Evolutionary conservation across 2,888 invertebrate species (phyloP).

Genomic region (Noctua janthina): DNA sequence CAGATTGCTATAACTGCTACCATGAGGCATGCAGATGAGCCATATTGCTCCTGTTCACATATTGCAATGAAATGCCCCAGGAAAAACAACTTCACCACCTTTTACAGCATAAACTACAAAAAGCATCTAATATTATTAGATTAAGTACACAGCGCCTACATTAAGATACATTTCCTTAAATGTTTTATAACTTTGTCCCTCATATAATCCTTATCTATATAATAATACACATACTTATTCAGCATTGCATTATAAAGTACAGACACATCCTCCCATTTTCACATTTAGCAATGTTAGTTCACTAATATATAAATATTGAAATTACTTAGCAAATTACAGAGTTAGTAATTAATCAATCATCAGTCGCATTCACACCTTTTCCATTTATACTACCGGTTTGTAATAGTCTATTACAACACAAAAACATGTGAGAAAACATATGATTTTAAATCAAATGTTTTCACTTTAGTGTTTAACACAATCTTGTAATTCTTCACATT

Average conservation of each 20-base stretch:
- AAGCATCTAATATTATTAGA: neutral
- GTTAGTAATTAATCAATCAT: conserved; percentile 20
- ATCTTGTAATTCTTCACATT: neutral
- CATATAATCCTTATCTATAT: conserved; percentile 1
- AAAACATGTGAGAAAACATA: neutral
- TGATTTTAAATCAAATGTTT: neutral
- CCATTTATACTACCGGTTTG: neutral
- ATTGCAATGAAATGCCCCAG: neutral
- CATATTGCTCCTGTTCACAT: neutral
- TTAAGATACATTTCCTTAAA: conserved; percentile 8
- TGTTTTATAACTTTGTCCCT: neutral
- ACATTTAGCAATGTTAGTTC: conserved; percentile 7
- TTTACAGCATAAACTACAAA: neutral
- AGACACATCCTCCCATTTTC: conserved; percentile 26
- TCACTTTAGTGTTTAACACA: neutral
- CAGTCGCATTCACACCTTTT: conserved; percentile 14
- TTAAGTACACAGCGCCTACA: neutral
- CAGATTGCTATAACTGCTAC: too few relatives aligned
- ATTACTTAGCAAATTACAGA: conserved; percentile 10
- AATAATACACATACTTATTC: neutral
- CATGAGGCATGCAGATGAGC: neutral
- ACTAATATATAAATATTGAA: conserved; percentile 7
- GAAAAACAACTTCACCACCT: neutral
- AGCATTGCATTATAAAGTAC: conserved; percentile 12
- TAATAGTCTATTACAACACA: neutral